Percentiles rank a stretch among this genome's conserved stretches.
Conservation (phyloP, 2,113 vertebrate genomes). For the Lamprotornis superbus region DNA sequence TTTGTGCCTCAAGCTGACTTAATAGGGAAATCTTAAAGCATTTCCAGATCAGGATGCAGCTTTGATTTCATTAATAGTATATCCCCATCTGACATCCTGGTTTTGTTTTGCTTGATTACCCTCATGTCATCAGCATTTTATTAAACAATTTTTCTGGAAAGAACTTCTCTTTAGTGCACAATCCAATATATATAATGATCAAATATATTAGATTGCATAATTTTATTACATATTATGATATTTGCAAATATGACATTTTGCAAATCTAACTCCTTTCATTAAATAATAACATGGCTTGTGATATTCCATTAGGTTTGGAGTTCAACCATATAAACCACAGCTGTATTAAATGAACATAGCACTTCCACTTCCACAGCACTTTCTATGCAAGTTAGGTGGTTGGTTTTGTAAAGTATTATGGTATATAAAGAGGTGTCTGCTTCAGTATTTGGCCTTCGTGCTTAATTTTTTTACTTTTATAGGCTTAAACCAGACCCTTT, state of each 20-base stretch:
- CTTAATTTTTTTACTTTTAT: slow-evolving; percentile 4
- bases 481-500: not conserved
- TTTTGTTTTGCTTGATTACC: not conserved
- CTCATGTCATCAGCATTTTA: not conserved
- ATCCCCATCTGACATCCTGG: not conserved
- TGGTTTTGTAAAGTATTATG: not conserved
- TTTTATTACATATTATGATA: not conserved
- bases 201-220: not conserved
- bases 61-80: not conserved
- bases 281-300: not conserved
- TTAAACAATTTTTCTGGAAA: not conserved
- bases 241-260: not conserved
- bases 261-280: not conserved
- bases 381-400: not conserved
- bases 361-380: not conserved
- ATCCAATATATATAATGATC: not conserved
- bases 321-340: not conserved
- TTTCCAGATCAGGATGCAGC: not conserved
- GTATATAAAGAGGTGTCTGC: not conserved
- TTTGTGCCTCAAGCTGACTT: not conserved
- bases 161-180: not conserved
- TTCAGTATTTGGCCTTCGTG: not conserved
- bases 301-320: not conserved
- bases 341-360: not conserved
- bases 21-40: not conserved